Base-by-base conservation (phyloP, 1,140 invertebrate genomes). In the Lordiphosa clarofinis region DNA sequence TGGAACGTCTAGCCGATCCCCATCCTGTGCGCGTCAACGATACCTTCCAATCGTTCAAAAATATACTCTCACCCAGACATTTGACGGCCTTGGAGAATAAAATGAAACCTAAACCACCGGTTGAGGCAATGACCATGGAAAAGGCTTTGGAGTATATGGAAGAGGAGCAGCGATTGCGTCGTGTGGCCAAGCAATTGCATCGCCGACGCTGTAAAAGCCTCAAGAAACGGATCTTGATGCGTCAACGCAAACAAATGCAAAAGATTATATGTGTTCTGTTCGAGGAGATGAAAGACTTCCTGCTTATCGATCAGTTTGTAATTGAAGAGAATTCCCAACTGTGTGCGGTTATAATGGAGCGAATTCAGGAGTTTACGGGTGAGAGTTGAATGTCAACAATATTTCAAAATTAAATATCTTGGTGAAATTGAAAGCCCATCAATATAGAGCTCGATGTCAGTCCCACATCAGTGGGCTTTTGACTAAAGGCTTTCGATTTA, bases 231-330 rank as follows among this genome's bases (percentile, higher is more conserved):
- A 87, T 88, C 13, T 37, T 87, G 1, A 37, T 61, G 35, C 73
- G 73, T 9, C 86, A 88, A 13, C 71, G 78, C 35, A 79, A 79
- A 4, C 87, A 88, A 49, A 87, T 88, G 66, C 69, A 69, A 21
- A 87, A 76, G 47, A 88, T 88, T n/a, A 61, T 88, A 13, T 87
- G 71, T 38, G 74, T 84, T 0, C 54, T 89, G 7, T 89, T 88
- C 21, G 87, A 89, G 53, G 87, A 87, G 54, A 87, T 88, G 81
- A 87, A 87, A 53, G 78, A 87, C 6, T 88, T 86, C 35, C 67
- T 89, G 0, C 59, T 89, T 4, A 86, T 82, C 24, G 86, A 88
- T 58, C 86, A 89, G 35, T 86, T 78, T 37, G 59, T 87, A 10
- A 86, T 82, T 24, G 82, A 88, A 46, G 86, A 88, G 13, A 67